A percentile compares a stretch with the other conserved stretches of the same genome.
Evolutionary conservation across 2,797 vertebrate species (phyloP).

Genomic region (Lates japonicus): DNA sequence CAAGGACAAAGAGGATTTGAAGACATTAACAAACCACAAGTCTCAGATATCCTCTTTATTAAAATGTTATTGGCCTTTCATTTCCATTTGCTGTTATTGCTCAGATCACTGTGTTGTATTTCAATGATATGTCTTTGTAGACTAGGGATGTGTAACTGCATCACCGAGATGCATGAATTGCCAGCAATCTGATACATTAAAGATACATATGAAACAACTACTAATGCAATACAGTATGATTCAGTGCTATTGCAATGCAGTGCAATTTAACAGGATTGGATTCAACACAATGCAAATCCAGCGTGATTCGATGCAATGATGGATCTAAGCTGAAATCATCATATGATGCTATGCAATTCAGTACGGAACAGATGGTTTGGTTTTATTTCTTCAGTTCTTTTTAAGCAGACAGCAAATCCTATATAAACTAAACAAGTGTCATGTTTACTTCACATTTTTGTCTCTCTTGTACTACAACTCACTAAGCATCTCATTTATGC

Average conservation of each 20-base stretch:
- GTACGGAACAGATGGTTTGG: not conserved
- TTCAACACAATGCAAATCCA: too few relatives aligned
- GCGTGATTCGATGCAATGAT: not conserved
- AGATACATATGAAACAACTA: too few relatives aligned
- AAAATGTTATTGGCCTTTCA: slow-evolving; percentile 42
- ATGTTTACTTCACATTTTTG: not conserved
- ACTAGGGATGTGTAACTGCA: too few relatives aligned
- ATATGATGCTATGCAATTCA: not conserved
- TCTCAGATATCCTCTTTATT: slow-evolving; percentile 67
- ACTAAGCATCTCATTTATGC: not conserved
- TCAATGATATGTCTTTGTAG: not conserved
- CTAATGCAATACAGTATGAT: too few relatives aligned
- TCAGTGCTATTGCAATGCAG: too few relatives aligned
- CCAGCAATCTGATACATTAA: too few relatives aligned
- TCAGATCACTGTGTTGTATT: slow-evolving; percentile 14
- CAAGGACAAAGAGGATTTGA: slow-evolving; percentile 75
- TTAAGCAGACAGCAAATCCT: not conserved
- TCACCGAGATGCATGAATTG: too few relatives aligned
- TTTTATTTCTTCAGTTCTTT: not conserved
- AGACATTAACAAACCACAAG: slow-evolving; percentile 64
- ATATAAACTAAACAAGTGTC: not conserved
- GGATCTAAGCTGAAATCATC: not conserved
- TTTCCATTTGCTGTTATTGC: slow-evolving; percentile 15
- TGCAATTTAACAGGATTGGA: too few relatives aligned
- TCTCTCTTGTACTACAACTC: not conserved